phyloP scores from a whole-genome alignment of 2,888 invertebrate genomes.

The Sympetrum striolatum region DNA sequence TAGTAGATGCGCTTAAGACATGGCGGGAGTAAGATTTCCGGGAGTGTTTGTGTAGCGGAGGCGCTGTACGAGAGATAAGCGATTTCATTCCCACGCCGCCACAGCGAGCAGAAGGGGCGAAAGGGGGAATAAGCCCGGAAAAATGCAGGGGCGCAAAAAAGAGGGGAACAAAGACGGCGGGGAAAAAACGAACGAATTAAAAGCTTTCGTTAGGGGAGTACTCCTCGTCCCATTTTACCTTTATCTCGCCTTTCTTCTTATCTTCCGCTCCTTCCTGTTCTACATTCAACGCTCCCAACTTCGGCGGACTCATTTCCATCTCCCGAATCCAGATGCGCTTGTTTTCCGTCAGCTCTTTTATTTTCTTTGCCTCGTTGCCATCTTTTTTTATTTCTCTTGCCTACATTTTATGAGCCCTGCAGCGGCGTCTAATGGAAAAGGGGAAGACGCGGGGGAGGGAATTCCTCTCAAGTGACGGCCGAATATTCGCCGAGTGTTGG shows the following conservation, averaged over 20 bases:
- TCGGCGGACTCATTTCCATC: constrained; percentile 22
- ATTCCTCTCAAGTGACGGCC: background rate
- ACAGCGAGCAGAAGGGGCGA: background rate
- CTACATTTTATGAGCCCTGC: background rate
- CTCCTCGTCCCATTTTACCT: background rate
- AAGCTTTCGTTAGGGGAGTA: background rate
- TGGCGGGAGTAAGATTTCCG: background rate
- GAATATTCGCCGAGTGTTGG: background rate
- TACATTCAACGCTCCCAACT: constrained; percentile 5
- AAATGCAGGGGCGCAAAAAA: background rate
- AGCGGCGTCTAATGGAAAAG: background rate
- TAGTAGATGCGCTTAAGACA: background rate
- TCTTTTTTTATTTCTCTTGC: background rate
- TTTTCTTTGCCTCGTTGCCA: background rate
- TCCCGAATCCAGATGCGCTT: background rate
- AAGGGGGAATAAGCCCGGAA: background rate
- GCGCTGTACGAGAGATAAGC: background rate
- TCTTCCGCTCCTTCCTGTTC: background rate
- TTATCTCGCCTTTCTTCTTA: background rate
- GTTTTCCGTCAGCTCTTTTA: background rate
- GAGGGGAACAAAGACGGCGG: background rate
- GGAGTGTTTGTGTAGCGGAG: background rate
- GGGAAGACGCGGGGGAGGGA: background rate
- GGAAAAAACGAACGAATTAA: background rate
- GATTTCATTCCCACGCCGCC: constrained; percentile 34